These are phyloP conservation scores for Collichthys lucidus DNA, from an alignment of 2,113 vertebrate genomes.

Conservation along the genomic window DNA sequence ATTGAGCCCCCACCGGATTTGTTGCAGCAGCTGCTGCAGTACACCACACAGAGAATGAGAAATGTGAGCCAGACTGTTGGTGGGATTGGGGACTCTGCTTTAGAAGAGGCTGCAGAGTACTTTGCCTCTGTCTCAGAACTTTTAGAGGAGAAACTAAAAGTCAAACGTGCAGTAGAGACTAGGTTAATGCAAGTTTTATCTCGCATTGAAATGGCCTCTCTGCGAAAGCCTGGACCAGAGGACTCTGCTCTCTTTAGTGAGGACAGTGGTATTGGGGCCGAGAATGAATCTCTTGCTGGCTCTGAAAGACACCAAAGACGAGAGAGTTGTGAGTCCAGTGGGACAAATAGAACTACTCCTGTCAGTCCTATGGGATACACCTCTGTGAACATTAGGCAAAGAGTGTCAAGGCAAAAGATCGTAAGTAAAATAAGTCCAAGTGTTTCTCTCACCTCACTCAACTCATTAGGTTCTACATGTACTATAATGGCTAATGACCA, in stretches of 20 bases:
- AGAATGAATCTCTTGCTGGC: constrained; percentile 88
- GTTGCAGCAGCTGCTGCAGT: constrained; percentile 93
- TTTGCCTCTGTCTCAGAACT: constrained; percentile 86
- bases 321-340: constrained; percentile 81
- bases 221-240: constrained; percentile 80
- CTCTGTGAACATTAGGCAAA: constrained; percentile 29
- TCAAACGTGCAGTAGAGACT: constrained; percentile 85
- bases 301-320: constrained; percentile 77
- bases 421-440: constrained; percentile 73
- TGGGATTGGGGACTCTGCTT: constrained; percentile 83
- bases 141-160: constrained; percentile 88
- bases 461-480: constrained; percentile 74
- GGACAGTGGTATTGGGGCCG: constrained; percentile 95
- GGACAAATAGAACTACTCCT: constrained; percentile 67
- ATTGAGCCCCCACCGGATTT: constrained; percentile 87
- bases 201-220: constrained; percentile 86
- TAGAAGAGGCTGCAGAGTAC: constrained; percentile 88
- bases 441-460: constrained; percentile 79
- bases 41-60: constrained; percentile 92
- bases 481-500: constrained; percentile 75
- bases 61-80: constrained; percentile 83
- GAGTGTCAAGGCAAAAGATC: constrained; percentile 29
- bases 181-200: constrained; percentile 83
- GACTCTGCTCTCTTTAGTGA: constrained; percentile 91
- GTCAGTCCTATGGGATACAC: constrained; percentile 60